A percentile compares a stretch with the other conserved stretches of the same genome.
Evolutionary conservation across 1,140 invertebrate genomes (phyloP).

Genomic region (Mesaphorura yosii): DNA sequence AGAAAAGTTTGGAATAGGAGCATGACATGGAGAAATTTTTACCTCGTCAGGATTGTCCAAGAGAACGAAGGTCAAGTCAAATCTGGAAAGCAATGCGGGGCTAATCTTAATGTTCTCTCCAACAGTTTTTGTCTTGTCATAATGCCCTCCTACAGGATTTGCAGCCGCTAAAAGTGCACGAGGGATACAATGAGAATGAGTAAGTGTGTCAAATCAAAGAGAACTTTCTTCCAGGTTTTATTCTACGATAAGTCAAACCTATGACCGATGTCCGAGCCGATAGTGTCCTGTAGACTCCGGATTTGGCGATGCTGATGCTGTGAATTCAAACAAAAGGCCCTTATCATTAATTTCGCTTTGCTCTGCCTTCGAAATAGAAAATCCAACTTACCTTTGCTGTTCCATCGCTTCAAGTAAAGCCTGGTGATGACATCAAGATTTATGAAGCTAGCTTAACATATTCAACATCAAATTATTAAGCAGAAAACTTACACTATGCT

Average conservation of each 20-base stretch:
- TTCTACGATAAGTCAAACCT: no score
- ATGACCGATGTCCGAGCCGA: constrained; percentile 61
- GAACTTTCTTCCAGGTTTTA: not conserved
- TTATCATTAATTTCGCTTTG: no score
- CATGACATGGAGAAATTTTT: constrained; percentile 20
- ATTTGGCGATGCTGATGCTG: constrained; percentile 81
- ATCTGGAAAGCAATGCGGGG: constrained; percentile 73
- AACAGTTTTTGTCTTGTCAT: constrained; percentile 74
- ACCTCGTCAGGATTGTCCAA: constrained; percentile 72
- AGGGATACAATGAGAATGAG: no score
- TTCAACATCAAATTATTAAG: not conserved
- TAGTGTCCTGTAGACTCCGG: constrained; percentile 64
- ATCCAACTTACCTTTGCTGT: no score
- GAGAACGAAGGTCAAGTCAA: constrained; percentile 85
- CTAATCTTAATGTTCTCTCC: constrained; percentile 80
- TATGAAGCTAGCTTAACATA: no score
- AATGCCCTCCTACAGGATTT: constrained; percentile 79
- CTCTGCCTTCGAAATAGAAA: no score
- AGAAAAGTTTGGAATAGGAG: not conserved
- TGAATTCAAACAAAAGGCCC: no score
- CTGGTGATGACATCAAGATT: constrained; percentile 31
- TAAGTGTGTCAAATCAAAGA: constrained; percentile 36
- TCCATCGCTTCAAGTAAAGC: constrained; percentile 89
- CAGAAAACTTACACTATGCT: constrained; percentile 47
- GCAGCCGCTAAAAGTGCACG: constrained; percentile 82